A percentile compares a stretch with the other conserved stretches of the same genome.
These are phyloP conservation scores for Melanotus villosus DNA, from an alignment of 2,888 invertebrate species.

Conservation along the genomic window DNA sequence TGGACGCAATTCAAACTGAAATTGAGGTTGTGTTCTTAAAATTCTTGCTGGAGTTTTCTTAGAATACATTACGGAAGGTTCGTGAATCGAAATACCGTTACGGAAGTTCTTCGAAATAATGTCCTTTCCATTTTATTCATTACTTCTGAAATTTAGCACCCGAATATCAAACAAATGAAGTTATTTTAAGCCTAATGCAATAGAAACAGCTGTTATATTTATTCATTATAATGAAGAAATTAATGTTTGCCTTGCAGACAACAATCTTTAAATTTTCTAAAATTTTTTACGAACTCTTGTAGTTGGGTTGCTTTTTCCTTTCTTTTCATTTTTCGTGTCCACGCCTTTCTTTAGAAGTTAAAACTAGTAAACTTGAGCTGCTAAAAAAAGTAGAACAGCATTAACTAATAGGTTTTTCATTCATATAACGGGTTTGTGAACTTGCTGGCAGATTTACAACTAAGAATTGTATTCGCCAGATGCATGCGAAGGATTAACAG, in stretches of 20 bases:
- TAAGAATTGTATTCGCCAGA: conserved; percentile 32
- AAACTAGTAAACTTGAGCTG: conserved; percentile 1
- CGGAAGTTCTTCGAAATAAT: conserved; percentile 6
- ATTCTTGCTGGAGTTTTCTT: conserved; percentile 13
- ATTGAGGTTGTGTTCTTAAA: conserved; percentile 11
- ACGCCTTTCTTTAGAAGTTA: conserved; percentile 15
- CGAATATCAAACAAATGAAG: background rate
- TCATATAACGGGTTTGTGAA: conserved; percentile 38
- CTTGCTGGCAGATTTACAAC: conserved; percentile 30
- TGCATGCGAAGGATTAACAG: conserved; percentile 29
- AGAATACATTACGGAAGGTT: conserved; percentile 26
- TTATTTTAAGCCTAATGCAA: background rate
- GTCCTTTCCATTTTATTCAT: conserved; percentile 19
- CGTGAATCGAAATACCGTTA: conserved; percentile 18
- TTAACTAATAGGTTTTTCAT: conserved; percentile 37
- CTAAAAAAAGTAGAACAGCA: conserved; percentile 35
- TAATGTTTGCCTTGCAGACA: background rate
- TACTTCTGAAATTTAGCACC: conserved; percentile 15
- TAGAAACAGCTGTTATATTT: no score
- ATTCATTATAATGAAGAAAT: no score
- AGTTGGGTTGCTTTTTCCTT: conserved; percentile 5
- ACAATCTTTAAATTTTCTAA: no score
- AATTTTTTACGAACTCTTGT: no score
- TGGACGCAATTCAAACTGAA: background rate
- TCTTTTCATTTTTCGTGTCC: conserved; percentile 1